Evolutionary conservation across 2,113 vertebrate species (phyloP).

Genomic region (Todiramphus saurophagus): DNA sequence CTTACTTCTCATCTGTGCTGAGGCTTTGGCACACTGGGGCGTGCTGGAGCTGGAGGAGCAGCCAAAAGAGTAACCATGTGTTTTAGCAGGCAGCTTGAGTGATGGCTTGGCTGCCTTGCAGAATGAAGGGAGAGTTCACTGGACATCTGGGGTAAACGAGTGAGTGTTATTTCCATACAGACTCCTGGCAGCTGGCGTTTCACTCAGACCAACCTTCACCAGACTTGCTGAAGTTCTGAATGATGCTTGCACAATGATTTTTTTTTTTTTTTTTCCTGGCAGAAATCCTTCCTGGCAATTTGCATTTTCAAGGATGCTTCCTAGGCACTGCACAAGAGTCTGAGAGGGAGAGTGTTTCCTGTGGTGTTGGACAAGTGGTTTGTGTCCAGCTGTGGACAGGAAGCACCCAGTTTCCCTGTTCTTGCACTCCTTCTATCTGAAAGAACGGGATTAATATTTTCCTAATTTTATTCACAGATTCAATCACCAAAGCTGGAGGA

Average conservation of each 20-base stretch:
- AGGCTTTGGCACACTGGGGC: rapidly evolving
- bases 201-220: background rate
- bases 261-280: background rate
- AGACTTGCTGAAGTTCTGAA: background rate
- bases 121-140: background rate
- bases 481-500: conserved; percentile 75
- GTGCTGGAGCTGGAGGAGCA: background rate
- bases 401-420: background rate
- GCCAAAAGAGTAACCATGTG: background rate
- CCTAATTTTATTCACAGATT: conserved; percentile 66
- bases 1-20: background rate
- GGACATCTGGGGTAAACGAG: background rate
- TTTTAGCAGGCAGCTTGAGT: background rate
- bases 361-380: background rate
- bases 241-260: background rate
- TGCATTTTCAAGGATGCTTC: background rate
- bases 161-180: background rate
- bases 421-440: background rate
- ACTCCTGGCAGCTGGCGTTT: background rate
- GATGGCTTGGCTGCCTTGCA: background rate
- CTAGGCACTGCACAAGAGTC: background rate
- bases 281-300: background rate
- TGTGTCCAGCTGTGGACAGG: background rate
- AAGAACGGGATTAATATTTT: background rate
- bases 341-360: rapidly evolving